These are phyloP conservation scores for Diarsia brunnea DNA, from an alignment of 2,888 invertebrate genomes.

Conservation along the genomic window DNA sequence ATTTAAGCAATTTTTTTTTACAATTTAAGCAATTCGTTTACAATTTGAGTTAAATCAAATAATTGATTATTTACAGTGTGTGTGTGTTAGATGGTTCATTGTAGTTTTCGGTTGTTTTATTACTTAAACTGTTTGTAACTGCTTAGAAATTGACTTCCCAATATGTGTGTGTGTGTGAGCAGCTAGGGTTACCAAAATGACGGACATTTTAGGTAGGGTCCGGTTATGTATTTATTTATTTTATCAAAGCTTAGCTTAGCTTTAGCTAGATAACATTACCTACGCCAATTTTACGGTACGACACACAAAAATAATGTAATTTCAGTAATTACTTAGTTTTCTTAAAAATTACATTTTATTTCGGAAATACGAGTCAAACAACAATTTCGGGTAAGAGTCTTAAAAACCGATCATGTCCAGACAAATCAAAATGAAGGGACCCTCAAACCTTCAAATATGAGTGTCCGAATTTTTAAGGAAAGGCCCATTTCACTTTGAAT, in stretches of 20 bases:
- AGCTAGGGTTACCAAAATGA: neutral
- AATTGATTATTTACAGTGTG: constrained; percentile 57
- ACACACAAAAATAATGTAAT: too few relatives aligned
- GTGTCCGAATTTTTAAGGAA: too few relatives aligned
- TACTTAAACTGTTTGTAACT: neutral
- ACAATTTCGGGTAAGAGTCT: neutral
- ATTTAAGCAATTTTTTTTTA: constrained; percentile 61
- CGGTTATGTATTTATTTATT: neutral
- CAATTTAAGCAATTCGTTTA: constrained; percentile 45
- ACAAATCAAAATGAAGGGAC: too few relatives aligned
- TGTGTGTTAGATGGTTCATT: neutral
- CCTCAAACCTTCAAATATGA: too few relatives aligned
- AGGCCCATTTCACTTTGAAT: too few relatives aligned
- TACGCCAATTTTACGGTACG: too few relatives aligned
- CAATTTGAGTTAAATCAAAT: constrained; percentile 65
- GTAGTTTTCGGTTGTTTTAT: neutral
- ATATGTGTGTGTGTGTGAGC: neutral
- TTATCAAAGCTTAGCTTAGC: too few relatives aligned
- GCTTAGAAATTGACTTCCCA: neutral
- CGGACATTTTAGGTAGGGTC: neutral
- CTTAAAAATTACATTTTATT: neutral
- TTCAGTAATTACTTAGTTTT: neutral
- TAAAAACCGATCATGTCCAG: neutral
- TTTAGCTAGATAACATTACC: too few relatives aligned
- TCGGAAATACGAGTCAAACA: neutral